Base-by-base conservation (phyloP, 1,140 invertebrate genomes). In the Aphis craccivora region DNA sequence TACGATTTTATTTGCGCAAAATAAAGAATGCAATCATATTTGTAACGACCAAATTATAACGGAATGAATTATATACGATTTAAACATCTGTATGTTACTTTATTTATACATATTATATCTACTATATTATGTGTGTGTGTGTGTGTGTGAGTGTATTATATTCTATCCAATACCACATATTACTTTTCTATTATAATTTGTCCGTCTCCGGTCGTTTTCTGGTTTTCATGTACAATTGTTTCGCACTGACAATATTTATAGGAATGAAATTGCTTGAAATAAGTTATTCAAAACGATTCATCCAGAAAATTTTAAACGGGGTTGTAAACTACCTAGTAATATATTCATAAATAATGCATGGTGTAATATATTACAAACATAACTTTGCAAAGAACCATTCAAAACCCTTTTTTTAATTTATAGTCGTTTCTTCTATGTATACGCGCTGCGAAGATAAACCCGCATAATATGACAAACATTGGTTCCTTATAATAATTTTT, bases 231-330 rank as follows among this genome's bases (percentile, higher is more conserved):
- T 89, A 48, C 48, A 7, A 88, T 88, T 51, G 45, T 88, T 88
- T 51, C 45, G 48, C 86, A 35, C 45, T n/a, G 86, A 48, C 30
- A 48, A 48, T 48, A 67, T 67, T 30, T 30, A n/a, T 30, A 20
- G 18, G 18, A 45, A 87, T 48, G 35, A 45, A 48, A 48, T 87
- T 48, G 9, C 48, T 48, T 20, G 18, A n/a, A 87, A 87, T 87
- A 40, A 88, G 20, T 88, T 51, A 88, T 89, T 89, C 87, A 53
- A 37, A 89, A 53, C 87, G 87, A 53, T 89, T 89, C 87, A 51
- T 51, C 87, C 87, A 35, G 87, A 89, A 89, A 89, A 89, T 53
- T 53, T 89, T 37, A 9, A 89, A 89, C 48, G n/a, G 48, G 87
- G 48, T 53, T 51, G 45, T 51, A 88, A 88, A 88, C 86, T 45